Conservation (phyloP, 2,888 invertebrate genomes). For the Stenolophus ochropezus region DNA sequence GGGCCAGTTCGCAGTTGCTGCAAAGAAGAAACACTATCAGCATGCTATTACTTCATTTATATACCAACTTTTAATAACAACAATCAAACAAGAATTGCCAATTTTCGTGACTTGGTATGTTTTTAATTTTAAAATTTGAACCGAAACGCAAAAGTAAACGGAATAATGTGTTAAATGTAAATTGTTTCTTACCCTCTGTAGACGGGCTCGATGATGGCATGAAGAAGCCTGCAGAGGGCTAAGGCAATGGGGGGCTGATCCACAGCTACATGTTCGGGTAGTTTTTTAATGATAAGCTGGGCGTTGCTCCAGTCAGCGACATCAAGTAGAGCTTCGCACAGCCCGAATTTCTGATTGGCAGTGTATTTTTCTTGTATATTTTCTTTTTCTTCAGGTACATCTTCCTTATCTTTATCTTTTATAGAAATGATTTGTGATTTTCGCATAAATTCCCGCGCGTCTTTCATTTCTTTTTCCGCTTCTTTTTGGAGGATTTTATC, state of each 20-base stretch:
- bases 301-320: conserved; percentile 95
- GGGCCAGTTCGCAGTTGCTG: conserved; percentile 84
- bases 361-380: conserved; percentile 78
- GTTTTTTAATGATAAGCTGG: conserved; percentile 83
- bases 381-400: conserved; percentile 81
- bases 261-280: conserved; percentile 88
- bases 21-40: neutral
- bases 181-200: conserved; percentile 81
- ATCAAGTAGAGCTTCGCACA: conserved; percentile 90
- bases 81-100: too few relatives aligned
- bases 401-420: conserved; percentile 86
- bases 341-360: conserved; percentile 93
- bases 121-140: too few relatives aligned
- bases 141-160: too few relatives aligned
- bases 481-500: conserved; percentile 87
- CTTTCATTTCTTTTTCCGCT: conserved; percentile 87
- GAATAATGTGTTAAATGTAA: neutral
- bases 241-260: conserved; percentile 86
- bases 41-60: neutral
- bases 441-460: conserved; percentile 91
- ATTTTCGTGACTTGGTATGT: too few relatives aligned
- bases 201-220: conserved; percentile 89
- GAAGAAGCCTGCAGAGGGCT: conserved; percentile 87
- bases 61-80: too few relatives aligned
- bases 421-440: conserved; percentile 88